phyloP scores from a whole-genome alignment of 2,888 invertebrate genomes.

The Limnephilus rhombicus region DNA sequence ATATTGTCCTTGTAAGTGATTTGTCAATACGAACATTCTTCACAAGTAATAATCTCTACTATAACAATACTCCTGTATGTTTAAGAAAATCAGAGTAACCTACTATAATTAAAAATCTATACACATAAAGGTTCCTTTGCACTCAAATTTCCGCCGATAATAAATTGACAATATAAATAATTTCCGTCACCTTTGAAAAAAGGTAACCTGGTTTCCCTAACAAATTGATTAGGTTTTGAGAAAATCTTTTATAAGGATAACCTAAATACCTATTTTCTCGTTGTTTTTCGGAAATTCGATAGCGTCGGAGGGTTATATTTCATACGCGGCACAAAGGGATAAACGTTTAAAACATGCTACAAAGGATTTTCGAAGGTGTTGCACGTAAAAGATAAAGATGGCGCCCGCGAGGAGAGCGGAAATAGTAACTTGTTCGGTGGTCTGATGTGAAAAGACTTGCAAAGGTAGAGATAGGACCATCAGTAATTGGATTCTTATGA shows the following conservation, averaged over 20 bases:
- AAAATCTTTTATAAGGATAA: neutral
- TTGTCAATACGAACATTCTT: too few relatives aligned
- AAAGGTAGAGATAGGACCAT: neutral
- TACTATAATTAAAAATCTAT: neutral
- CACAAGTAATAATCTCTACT: too few relatives aligned
- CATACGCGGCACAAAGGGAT: conserved; percentile 30
- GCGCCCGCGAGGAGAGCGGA: neutral
- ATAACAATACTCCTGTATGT: too few relatives aligned
- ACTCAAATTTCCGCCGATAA: neutral
- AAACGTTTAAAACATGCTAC: conserved; percentile 36
- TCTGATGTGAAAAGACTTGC: neutral
- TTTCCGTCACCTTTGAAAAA: neutral
- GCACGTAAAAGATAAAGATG: conserved; percentile 3
- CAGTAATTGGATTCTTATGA: neutral
- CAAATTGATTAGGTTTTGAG: neutral
- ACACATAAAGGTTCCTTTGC: neutral
- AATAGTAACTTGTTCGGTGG: neutral
- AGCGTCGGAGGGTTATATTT: conserved; percentile 21
- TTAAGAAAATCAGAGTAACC: neutral
- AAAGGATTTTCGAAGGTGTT: conserved; percentile 42
- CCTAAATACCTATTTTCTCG: neutral
- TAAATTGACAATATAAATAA: neutral
- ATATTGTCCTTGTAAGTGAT: too few relatives aligned
- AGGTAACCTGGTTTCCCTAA: neutral
- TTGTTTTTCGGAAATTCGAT: conserved; percentile 26